Percentiles rank a stretch among this genome's conserved stretches.
Evolutionary conservation across 1,140 invertebrate genomes (phyloP).

Genomic region (Araneus ventricosus): DNA sequence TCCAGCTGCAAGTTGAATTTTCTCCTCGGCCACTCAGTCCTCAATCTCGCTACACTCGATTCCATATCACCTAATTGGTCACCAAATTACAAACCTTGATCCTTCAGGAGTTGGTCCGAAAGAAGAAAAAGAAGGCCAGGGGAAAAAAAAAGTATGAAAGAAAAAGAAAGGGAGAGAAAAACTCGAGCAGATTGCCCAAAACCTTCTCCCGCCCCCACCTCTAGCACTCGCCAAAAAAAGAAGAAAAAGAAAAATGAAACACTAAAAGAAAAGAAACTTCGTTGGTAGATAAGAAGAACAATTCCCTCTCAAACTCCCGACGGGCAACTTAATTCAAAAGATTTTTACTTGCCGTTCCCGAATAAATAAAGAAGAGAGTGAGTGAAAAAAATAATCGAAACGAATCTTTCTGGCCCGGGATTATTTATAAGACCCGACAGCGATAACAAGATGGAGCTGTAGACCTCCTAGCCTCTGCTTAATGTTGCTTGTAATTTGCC

Average conservation of each 20-base stretch:
- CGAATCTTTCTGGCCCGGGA: slow-evolving; percentile 28
- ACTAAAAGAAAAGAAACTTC: slow-evolving; percentile 57
- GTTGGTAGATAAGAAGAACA: slow-evolving; percentile 52
- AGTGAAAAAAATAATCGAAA: slow-evolving; percentile 30
- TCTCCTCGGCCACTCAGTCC: slow-evolving; percentile 23
- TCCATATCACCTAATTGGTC: slow-evolving; percentile 64
- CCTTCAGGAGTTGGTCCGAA: slow-evolving; percentile 13
- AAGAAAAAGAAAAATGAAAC: slow-evolving; percentile 17
- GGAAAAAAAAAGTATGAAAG: neutral
- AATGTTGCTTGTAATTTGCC: slow-evolving; percentile 65
- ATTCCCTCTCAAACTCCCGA: slow-evolving; percentile 37
- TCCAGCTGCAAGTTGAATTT: slow-evolving; percentile 38
- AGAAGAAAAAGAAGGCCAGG: neutral
- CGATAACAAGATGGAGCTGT: slow-evolving; percentile 48
- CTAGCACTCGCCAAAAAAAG: neutral
- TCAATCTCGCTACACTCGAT: slow-evolving; percentile 57
- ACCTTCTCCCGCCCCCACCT: slow-evolving; percentile 5
- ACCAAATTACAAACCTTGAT: slow-evolving; percentile 64
- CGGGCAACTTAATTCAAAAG: slow-evolving; percentile 61
- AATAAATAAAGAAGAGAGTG: slow-evolving; percentile 51
- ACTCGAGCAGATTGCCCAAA: slow-evolving; percentile 54
- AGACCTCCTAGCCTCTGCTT: slow-evolving; percentile 38
- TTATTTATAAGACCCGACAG: slow-evolving; percentile 53
- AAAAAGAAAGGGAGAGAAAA: neutral
- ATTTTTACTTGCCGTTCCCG: slow-evolving; percentile 59